Evolutionary conservation across 2,888 invertebrate species (phyloP).

Genomic region (Polia nebulosa): DNA sequence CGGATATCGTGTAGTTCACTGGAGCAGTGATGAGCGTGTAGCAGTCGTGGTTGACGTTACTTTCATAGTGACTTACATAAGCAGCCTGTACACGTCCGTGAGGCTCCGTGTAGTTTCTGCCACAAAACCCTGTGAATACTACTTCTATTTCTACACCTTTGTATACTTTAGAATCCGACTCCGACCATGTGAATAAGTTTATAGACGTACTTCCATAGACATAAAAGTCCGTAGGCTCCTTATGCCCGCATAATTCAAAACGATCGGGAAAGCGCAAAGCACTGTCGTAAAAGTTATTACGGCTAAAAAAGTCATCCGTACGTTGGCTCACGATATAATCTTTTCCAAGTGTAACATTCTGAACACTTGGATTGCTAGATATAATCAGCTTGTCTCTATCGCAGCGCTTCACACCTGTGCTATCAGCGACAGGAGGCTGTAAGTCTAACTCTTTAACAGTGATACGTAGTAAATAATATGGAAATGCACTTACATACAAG

Average conservation of each 20-base stretch:
- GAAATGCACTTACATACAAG: constrained; percentile 65
- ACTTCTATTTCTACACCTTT: constrained; percentile 93
- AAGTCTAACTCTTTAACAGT: constrained; percentile 77
- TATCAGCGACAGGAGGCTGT: constrained; percentile 67
- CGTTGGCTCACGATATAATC: constrained; percentile 73
- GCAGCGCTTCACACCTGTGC: constrained; percentile 71
- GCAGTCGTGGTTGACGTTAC: constrained; percentile 87
- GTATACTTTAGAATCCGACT: constrained; percentile 73
- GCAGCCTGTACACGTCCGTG: constrained; percentile 93
- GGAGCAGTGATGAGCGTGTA: constrained; percentile 92
- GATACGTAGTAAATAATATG: constrained; percentile 71
- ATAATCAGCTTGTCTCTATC: constrained; percentile 81
- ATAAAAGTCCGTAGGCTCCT: constrained; percentile 78
- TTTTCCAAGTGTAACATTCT: constrained; percentile 78
- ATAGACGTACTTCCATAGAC: constrained; percentile 74
- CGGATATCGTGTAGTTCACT: constrained; percentile 92
- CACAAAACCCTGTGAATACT: constrained; percentile 86
- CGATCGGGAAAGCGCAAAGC: constrained; percentile 60
- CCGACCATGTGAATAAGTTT: constrained; percentile 78
- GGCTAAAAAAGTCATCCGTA: constrained; percentile 70
- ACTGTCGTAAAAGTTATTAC: constrained; percentile 68
- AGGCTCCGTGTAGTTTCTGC: constrained; percentile 92
- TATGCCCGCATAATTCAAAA: constrained; percentile 77
- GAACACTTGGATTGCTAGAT: constrained; percentile 61
- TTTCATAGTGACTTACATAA: constrained; percentile 43